Percentiles rank a stretch among this genome's conserved stretches.
phyloP scores from a whole-genome alignment of 2,797 vertebrate genomes.

The Artibeus lituratus region DNA sequence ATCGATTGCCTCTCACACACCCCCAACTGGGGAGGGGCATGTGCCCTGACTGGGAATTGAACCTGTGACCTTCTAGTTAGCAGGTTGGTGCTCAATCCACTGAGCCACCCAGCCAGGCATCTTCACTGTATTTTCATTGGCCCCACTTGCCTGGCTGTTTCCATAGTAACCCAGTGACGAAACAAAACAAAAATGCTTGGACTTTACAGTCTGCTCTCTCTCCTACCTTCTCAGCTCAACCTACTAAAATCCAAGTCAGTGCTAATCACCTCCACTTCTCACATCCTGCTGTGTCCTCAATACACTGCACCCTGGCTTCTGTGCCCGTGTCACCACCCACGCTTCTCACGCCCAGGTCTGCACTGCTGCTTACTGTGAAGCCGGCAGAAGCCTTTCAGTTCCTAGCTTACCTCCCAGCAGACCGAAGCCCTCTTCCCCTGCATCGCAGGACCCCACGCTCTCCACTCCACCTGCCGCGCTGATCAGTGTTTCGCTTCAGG shows the following conservation, averaged over 20 bases:
- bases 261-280: not conserved
- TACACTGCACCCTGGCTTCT: not conserved
- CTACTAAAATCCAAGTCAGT: not conserved
- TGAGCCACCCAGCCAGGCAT: not conserved
- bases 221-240: not conserved
- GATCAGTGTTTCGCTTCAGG: not conserved
- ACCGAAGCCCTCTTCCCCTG: not conserved
- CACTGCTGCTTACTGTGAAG: too few species aligned
- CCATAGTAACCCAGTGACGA: not conserved
- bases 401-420: not conserved
- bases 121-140: not conserved
- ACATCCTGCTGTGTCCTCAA: not conserved
- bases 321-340: accelerated
- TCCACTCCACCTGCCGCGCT: not conserved
- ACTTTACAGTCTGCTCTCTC: not conserved
- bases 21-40: not conserved
- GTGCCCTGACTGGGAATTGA: not conserved
- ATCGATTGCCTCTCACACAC: not conserved
- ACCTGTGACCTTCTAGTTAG: not conserved
- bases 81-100: not conserved
- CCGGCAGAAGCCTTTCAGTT: not conserved
- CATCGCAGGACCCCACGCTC: not conserved
- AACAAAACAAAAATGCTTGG: not conserved
- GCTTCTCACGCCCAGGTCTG: not conserved
- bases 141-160: not conserved